phyloP scores from a whole-genome alignment of 2,888 invertebrate species.

The Eubasilissa splendida region DNA sequence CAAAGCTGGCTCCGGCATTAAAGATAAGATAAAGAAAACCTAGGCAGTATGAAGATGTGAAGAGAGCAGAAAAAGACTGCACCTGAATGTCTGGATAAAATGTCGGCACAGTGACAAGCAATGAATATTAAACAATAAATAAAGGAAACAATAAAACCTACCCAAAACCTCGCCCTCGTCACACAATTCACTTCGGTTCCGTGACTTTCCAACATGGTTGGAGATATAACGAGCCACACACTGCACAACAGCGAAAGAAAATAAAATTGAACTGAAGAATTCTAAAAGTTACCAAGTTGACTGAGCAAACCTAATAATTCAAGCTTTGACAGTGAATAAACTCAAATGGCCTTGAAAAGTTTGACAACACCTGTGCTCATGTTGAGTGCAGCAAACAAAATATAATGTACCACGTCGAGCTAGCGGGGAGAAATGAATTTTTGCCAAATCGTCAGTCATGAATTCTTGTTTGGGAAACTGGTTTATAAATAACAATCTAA shows the following conservation, averaged over 20 bases:
- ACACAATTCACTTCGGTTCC: not conserved
- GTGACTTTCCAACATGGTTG: conserved; percentile 2
- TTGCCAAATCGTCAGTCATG: no score
- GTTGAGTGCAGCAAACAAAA: not conserved
- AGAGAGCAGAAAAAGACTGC: no score
- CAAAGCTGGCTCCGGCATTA: no score
- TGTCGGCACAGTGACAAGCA: no score
- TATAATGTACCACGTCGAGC: no score
- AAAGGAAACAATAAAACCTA: not conserved
- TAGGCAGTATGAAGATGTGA: no score
- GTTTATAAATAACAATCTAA: no score
- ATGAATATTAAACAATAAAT: no score
- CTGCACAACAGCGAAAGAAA: not conserved
- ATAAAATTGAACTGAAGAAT: not conserved
- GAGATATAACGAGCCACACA: not conserved
- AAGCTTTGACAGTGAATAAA: not conserved
- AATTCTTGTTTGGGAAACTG: no score
- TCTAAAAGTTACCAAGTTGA: not conserved
- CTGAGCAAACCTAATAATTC: not conserved
- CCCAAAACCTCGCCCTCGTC: conserved; percentile 1
- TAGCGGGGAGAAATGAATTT: no score
- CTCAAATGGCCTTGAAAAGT: not conserved
- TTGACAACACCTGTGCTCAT: not conserved
- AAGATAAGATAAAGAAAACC: no score
- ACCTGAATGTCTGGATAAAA: no score